Conservation (phyloP, 2,888 invertebrate genomes). For the Brachyopa scutellaris region DNA sequence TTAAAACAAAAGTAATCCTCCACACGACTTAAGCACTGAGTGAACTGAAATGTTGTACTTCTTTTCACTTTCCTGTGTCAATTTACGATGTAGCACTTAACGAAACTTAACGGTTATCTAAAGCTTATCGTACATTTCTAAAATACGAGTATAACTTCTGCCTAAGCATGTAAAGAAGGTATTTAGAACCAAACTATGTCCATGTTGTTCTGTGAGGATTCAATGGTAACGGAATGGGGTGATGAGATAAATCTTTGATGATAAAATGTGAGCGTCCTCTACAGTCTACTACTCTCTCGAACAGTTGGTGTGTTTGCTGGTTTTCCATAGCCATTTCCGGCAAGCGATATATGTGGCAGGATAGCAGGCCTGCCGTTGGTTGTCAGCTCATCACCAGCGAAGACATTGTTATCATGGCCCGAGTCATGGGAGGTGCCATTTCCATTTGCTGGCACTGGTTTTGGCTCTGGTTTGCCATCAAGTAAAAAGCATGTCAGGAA, state of each 20-base stretch:
- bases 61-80: not conserved
- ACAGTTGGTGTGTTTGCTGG: conserved; percentile 49
- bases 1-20: not conserved
- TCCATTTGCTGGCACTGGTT: conserved; percentile 64
- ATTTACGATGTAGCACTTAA: not conserved
- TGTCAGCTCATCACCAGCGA: conserved; percentile 79
- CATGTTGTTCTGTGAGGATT: not conserved
- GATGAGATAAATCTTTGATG: conserved; percentile 5
- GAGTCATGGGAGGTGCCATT: conserved; percentile 75
- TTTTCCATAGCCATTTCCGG: conserved; percentile 76
- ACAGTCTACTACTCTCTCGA: conserved; percentile 80
- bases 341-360: conserved; percentile 78
- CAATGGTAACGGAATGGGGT: not conserved
- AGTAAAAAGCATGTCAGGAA: conserved; percentile 91
- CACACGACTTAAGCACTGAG: conserved; percentile 13
- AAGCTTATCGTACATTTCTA: not conserved
- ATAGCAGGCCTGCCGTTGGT: conserved; percentile 77
- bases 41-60: conserved; percentile 9
- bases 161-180: not conserved
- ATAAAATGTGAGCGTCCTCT: conserved; percentile 54
- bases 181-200: conserved; percentile 28
- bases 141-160: not conserved
- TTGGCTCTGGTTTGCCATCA: conserved; percentile 83
- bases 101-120: conserved; percentile 8
- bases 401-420: conserved; percentile 81